Evolutionary conservation across 2,113 vertebrate species (phyloP).

Genomic region (Callorhinus ursinus): DNA sequence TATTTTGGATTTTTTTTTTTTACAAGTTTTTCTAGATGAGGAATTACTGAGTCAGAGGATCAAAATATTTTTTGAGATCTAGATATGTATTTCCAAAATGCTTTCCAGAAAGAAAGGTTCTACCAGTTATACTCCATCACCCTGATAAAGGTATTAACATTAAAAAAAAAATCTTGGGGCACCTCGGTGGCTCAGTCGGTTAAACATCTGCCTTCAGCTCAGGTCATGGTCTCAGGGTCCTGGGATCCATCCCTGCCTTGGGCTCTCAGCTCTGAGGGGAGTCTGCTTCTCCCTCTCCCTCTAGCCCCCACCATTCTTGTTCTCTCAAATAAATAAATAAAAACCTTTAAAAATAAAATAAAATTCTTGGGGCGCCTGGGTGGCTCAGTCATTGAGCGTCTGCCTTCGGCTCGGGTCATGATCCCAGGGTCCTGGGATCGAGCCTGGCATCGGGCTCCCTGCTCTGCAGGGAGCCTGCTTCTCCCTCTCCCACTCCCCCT

Average conservation of each 20-base stretch:
- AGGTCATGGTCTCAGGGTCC: background rate
- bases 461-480: too few species aligned
- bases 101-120: slow-evolving; percentile 14
- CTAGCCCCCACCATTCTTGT: background rate
- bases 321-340: background rate
- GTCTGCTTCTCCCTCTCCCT: background rate
- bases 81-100: slow-evolving; percentile 15
- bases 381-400: too few species aligned
- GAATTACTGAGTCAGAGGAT: slow-evolving; percentile 12
- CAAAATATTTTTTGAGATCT: slow-evolving; percentile 27
- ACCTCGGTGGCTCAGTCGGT: background rate
- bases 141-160: background rate
- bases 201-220: too few species aligned
- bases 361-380: too few species aligned
- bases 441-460: too few species aligned
- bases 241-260: fast-evolving
- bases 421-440: too few species aligned
- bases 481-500: too few species aligned
- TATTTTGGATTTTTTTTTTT: slow-evolving; percentile 43
- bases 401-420: too few species aligned
- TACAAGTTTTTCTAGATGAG: slow-evolving; percentile 18
- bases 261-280: background rate
- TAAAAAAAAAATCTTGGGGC: background rate
- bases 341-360: too few species aligned
- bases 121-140: background rate